phyloP scores from a whole-genome alignment of 2,113 vertebrate genomes.

The Tetrao urogallus region DNA sequence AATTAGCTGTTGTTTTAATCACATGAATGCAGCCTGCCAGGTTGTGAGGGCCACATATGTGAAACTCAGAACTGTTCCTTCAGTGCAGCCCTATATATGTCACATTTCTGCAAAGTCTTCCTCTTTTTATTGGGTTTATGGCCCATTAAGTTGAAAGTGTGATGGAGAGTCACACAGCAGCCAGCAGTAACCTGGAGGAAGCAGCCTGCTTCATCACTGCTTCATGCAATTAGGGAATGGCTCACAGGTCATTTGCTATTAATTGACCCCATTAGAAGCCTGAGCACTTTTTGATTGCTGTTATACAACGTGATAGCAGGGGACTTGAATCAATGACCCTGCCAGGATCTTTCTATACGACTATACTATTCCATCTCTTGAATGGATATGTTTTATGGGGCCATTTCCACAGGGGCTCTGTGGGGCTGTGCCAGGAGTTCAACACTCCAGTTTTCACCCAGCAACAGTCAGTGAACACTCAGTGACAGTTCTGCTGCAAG shows the following conservation, averaged over 20 bases:
- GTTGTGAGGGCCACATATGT: not conserved
- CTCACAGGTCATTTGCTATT: slow-evolving; percentile 11
- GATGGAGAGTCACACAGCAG: not conserved
- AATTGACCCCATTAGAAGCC: slow-evolving; percentile 32
- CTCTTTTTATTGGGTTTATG: not conserved
- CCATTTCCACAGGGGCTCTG: not conserved
- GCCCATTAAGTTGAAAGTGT: not conserved
- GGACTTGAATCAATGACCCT: not conserved
- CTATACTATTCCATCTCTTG: not conserved
- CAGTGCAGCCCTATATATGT: not conserved
- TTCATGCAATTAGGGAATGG: not conserved
- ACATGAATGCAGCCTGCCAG: not conserved
- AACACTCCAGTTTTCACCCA: not conserved
- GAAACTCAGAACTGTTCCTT: not conserved
- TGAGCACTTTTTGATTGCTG: not conserved
- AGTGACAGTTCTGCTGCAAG: not conserved
- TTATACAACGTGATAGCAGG: not conserved
- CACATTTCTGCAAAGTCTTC: not conserved
- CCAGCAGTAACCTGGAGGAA: not conserved
- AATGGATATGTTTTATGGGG: not conserved
- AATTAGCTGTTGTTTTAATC: slow-evolving; percentile 47
- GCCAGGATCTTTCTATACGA: not conserved
- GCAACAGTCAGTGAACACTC: not conserved
- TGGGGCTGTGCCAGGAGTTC: not conserved
- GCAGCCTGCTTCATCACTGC: not conserved